Evolutionary conservation across 2,113 vertebrate genomes (phyloP), one percentile per base, ranked within the genome.

Genomic region (Pandion haliaetus): DNA sequence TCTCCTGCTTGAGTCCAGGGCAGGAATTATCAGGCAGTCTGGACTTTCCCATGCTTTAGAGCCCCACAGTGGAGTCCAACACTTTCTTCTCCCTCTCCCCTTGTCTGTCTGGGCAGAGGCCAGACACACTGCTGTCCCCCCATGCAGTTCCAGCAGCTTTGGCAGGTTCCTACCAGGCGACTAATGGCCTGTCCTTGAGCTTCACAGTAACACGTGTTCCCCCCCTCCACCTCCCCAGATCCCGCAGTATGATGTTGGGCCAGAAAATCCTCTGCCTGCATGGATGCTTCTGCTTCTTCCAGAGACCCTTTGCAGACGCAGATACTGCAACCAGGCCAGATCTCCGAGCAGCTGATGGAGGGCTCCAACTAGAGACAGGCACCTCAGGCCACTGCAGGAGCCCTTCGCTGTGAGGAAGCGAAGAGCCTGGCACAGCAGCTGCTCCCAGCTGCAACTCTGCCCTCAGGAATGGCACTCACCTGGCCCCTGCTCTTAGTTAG

Each of bases 401-500:
- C 67, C 47, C 45, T 28, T 28, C 12, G 5, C 73, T 26, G 45
- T 5, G 17, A 29, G n/a, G 62, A 36, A 58, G 19, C 4, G 12
- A 28, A 10, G 38, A 10, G n/a, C 47, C 61, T 5, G 15, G 34
- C 34, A 6, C 57, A 38, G 17, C 20, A 9, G 16, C 55, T 23
- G 9, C 8, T 54, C 66, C 23, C 36, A 32, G 78, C 52, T 15
- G 4, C 66, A 28, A 8, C 31, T 5, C 65, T 26, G 18, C 19
- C 71, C n/a, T 6, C 2, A 0, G 59, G 18, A 50, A 5, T 0
- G 1, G 25, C 44, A 38, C 97, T 67, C 87, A 93, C 95, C 97
- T 93, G 83, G 87, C 49, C 20, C 84, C 77, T 11, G 67, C 97
- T 97, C 97, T 85, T 2, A 99, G 97, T 99, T 99, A 2, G 99